phyloP scores from a whole-genome alignment of 2,113 vertebrate species.

The Takifugu flavidus region DNA sequence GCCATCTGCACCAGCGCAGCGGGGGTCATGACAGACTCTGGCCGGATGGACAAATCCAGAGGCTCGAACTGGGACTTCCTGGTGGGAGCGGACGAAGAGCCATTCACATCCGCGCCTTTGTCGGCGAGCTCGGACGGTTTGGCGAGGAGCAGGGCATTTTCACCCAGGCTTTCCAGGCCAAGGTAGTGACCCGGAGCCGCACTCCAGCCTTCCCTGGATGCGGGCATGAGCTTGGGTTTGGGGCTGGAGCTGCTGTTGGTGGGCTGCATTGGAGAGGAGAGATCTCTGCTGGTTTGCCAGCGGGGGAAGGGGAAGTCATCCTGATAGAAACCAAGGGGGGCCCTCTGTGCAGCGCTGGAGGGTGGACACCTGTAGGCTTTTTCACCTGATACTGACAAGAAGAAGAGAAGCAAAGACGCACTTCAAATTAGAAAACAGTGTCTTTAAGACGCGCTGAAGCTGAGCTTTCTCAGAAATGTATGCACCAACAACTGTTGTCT shows the following conservation, averaged over 20 bases:
- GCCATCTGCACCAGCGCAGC: constrained; percentile 76
- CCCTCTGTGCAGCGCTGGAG: constrained; percentile 85
- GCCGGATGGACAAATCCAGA: constrained; percentile 86
- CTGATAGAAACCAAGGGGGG: constrained; percentile 87
- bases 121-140: constrained; percentile 41
- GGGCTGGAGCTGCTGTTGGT: constrained; percentile 77
- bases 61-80: constrained; percentile 90
- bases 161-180: constrained; percentile 76
- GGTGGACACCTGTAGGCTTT: constrained; percentile 91
- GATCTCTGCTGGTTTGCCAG: constrained; percentile 79
- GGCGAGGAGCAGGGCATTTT: constrained; percentile 40
- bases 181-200: constrained; percentile 65
- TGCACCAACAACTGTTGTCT: constrained; percentile 89
- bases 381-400: constrained; percentile 79
- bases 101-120: constrained; percentile 21
- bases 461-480: constrained; percentile 67
- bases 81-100: constrained; percentile 45
- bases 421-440: constrained; percentile 45
- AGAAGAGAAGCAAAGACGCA: constrained; percentile 30
- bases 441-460: constrained; percentile 20
- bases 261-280: constrained; percentile 75
- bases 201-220: constrained; percentile 74
- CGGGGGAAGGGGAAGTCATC: constrained; percentile 87
- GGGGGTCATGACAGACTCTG: constrained; percentile 72
- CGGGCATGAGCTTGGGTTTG: constrained; percentile 75